phyloP scores from a whole-genome alignment of 1,140 invertebrate species.

The Laupala kohalensis region DNA sequence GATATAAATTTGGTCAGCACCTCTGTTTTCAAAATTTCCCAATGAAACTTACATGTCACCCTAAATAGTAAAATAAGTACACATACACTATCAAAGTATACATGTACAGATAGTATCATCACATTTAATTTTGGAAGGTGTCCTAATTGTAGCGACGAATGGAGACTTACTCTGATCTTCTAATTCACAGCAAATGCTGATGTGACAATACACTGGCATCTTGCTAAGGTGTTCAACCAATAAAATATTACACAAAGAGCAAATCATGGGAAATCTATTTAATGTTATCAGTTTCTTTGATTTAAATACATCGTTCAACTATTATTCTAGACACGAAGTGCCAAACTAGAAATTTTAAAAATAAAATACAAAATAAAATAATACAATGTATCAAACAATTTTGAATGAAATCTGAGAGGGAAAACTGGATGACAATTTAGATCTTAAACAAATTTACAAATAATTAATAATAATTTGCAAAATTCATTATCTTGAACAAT shows the following conservation, averaged over 20 bases:
- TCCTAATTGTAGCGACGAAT: neutral
- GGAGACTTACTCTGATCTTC: conserved; percentile 4
- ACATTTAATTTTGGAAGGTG: neutral
- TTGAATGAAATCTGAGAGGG: neutral
- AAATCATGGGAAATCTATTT: neutral
- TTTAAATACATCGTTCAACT: neutral
- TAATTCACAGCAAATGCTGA: conserved; percentile 2
- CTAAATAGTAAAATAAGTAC: neutral
- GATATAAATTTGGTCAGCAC: neutral
- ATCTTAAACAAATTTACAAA: neutral
- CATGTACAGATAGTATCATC: neutral
- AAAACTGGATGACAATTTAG: neutral
- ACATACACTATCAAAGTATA: neutral
- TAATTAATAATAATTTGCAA: neutral
- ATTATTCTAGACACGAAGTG: neutral
- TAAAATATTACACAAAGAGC: neutral
- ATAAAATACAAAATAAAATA: neutral
- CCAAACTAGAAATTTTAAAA: neutral
- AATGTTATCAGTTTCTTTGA: neutral
- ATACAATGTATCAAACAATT: neutral
- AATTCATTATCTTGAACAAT: neutral
- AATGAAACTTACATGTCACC: neutral
- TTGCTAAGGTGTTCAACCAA: neutral
- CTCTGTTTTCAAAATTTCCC: neutral
- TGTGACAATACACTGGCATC: neutral